Conservation (phyloP, 2,888 invertebrate species). For the Hetaerina titia region DNA sequence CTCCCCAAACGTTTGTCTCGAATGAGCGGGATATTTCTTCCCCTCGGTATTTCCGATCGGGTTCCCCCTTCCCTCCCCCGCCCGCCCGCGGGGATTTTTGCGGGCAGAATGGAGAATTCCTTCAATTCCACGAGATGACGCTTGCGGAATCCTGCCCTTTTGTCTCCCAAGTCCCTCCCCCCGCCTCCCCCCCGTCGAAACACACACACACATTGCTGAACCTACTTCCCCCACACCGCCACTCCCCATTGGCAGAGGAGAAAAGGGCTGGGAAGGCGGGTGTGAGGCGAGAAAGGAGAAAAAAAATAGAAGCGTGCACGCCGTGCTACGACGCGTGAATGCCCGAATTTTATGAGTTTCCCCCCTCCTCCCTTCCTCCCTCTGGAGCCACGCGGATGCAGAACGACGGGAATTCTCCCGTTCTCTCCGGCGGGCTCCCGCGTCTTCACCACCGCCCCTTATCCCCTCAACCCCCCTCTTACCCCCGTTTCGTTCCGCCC, state of each 20-base stretch:
- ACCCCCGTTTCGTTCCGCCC: background rate
- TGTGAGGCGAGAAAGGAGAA: too few relatives aligned
- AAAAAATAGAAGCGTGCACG: too few relatives aligned
- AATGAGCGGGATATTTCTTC: background rate
- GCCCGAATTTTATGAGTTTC: too few relatives aligned
- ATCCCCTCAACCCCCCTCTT: background rate
- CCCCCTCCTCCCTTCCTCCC: background rate
- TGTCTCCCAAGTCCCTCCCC: too few relatives aligned
- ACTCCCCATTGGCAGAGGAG: too few relatives aligned
- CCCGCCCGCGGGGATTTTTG: background rate
- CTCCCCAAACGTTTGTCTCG: background rate
- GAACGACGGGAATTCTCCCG: background rate
- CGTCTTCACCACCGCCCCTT: background rate
- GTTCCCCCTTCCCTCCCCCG: background rate
- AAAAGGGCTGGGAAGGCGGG: too few relatives aligned
- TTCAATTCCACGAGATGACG: slow-evolving; percentile 9
- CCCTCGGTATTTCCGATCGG: too few relatives aligned
- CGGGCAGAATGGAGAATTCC: background rate
- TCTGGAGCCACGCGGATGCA: background rate
- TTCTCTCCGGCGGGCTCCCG: too few relatives aligned
- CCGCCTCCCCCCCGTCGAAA: too few relatives aligned
- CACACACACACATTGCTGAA: too few relatives aligned
- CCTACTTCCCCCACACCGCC: too few relatives aligned
- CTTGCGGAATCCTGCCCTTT: background rate
- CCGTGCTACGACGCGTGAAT: too few relatives aligned